A percentile compares a stretch with the other conserved stretches of the same genome.
Conservation (phyloP, 2,888 invertebrate species). For the Cybosia mesomella region DNA sequence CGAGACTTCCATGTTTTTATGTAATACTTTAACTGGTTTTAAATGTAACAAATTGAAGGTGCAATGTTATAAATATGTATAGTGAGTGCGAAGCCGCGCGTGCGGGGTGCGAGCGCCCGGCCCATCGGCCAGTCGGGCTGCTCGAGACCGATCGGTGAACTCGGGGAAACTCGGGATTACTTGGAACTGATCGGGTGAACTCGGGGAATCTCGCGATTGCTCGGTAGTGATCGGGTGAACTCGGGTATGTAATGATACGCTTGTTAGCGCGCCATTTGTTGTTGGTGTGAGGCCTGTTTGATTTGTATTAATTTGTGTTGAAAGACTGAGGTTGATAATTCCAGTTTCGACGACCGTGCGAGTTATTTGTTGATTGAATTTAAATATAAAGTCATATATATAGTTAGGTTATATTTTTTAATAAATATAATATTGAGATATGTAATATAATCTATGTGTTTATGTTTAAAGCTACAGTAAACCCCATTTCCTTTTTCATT, state of each 20-base stretch:
- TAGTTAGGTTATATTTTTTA: conserved; percentile 88
- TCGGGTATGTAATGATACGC: conserved; percentile 56
- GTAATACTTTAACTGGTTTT: conserved; percentile 74
- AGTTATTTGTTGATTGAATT: conserved; percentile 87
- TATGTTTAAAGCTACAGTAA: conserved; percentile 37
- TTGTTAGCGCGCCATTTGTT: conserved; percentile 70
- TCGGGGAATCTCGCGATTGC: conserved; percentile 21
- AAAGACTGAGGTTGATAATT: conserved; percentile 86
- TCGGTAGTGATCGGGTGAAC: conserved; percentile 44
- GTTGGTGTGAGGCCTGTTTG: conserved; percentile 71
- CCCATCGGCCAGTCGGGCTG: background rate
- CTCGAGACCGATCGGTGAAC: conserved; percentile 40
- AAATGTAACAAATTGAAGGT: conserved; percentile 77
- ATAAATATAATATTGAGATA: conserved; percentile 87
- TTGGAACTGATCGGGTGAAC: conserved; percentile 42
- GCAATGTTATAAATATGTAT: conserved; percentile 83
- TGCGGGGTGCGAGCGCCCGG: conserved; percentile 27
- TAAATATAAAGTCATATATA: conserved; percentile 87
- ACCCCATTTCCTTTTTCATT: background rate
- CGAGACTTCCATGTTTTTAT: conserved; percentile 73
- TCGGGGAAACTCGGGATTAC: conserved; percentile 38
- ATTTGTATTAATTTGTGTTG: conserved; percentile 82
- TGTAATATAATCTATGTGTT: conserved; percentile 79
- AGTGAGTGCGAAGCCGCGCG: conserved; percentile 50
- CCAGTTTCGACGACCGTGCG: conserved; percentile 84